These are phyloP conservation scores for Pangasius sanitwongsei DNA, from an alignment of 2,797 vertebrate genomes.

Conservation along the genomic window DNA sequence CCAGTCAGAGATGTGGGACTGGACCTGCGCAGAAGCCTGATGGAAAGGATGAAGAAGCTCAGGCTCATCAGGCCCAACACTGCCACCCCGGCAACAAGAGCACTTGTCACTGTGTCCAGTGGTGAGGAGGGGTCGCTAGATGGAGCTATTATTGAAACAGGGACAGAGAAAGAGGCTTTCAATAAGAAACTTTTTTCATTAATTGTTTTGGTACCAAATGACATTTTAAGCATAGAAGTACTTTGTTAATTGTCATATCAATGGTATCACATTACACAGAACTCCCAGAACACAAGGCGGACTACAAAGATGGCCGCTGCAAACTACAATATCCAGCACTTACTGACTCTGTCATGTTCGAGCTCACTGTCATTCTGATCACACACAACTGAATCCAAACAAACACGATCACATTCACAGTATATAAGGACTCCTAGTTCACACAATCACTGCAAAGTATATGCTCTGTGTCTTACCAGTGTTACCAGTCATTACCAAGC, in stretches of 20 bases:
- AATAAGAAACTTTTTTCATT: not conserved
- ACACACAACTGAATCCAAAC: not conserved
- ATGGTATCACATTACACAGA: not conserved
- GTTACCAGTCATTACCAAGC: not conserved
- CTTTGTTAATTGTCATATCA: not conserved
- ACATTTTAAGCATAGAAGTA: not conserved
- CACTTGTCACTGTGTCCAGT: slow-evolving; percentile 83
- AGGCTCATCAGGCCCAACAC: slow-evolving; percentile 83
- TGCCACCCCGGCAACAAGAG: slow-evolving; percentile 87
- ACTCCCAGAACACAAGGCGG: not conserved
- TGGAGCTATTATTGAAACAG: slow-evolving; percentile 57
- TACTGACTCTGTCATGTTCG: not conserved
- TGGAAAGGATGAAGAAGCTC: slow-evolving; percentile 81
- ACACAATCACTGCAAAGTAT: not conserved
- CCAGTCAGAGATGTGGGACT: slow-evolving; percentile 72
- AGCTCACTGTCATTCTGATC: not conserved
- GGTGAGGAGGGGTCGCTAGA: slow-evolving; percentile 68
- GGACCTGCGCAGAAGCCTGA: slow-evolving; percentile 83
- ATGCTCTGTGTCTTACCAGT: not conserved
- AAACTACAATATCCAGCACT: not conserved
- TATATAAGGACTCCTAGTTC: not conserved
- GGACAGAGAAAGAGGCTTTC: not conserved
- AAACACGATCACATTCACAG: not conserved
- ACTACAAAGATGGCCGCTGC: not conserved
- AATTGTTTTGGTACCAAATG: not conserved